phyloP scores from a whole-genome alignment of 2,888 invertebrate species.

The Acleris literana region DNA sequence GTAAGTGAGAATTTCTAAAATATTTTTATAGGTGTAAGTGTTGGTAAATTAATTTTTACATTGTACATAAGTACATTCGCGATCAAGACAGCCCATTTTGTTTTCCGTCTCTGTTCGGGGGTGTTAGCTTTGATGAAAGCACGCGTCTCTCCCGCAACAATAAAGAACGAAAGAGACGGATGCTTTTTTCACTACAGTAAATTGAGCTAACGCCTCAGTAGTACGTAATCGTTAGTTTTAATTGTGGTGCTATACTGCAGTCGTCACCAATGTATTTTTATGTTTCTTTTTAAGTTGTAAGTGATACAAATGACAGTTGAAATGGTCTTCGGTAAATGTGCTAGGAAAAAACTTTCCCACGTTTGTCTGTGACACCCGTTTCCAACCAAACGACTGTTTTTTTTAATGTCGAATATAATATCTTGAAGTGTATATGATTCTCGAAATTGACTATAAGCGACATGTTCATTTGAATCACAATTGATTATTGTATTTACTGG shows the following conservation, averaged over 20 bases:
- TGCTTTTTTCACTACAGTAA: not conserved
- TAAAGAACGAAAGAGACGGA: slow-evolving; percentile 1
- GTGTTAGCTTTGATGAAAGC: slow-evolving; percentile 5
- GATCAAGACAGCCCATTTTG: slow-evolving; percentile 22
- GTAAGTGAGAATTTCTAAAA: slow-evolving; percentile 83
- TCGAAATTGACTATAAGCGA: too few species aligned
- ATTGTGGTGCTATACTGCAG: slow-evolving; percentile 72
- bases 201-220: slow-evolving; percentile 14
- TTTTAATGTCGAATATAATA: too few species aligned
- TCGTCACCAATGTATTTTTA: slow-evolving; percentile 71
- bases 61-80: slow-evolving; percentile 54
- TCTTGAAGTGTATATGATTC: too few species aligned
- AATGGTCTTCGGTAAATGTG: slow-evolving; percentile 5
- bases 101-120: slow-evolving; percentile 29
- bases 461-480: not conserved
- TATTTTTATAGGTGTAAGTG: slow-evolving; percentile 82
- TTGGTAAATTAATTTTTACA: slow-evolving; percentile 78
- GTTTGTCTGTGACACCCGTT: too few species aligned
- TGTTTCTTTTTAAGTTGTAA: slow-evolving; percentile 63
- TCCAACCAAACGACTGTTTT: too few species aligned
- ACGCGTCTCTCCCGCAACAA: slow-evolving; percentile 3
- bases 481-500: slow-evolving; percentile 1
- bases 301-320: slow-evolving; percentile 54
- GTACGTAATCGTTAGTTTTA: slow-evolving; percentile 60
- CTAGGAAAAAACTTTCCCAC: too few species aligned